A percentile compares a stretch with the other conserved stretches of the same genome.
Conservation (phyloP, 2,113 vertebrate genomes). For the Gallinago undulata region DNA sequence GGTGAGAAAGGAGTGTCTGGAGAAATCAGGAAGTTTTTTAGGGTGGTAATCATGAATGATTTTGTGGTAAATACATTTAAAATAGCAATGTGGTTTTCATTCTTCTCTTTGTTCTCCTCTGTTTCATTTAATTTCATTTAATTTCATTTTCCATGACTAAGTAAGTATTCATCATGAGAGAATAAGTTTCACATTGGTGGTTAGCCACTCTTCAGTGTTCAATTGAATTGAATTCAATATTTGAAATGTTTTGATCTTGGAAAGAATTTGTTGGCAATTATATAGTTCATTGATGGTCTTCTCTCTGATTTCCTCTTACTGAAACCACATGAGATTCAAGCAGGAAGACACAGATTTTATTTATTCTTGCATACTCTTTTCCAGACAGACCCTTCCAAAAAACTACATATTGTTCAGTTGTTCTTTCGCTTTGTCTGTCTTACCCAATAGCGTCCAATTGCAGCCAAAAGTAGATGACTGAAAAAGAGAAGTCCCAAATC, state of each 20-base stretch:
- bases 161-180: neutral
- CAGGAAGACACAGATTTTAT: neutral
- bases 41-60: neutral
- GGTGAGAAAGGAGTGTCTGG: neutral
- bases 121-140: neutral
- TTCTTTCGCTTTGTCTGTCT: neutral
- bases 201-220: neutral
- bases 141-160: neutral
- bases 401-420: rapidly evolving
- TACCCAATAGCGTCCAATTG: neutral
- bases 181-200: neutral
- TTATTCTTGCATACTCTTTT: neutral
- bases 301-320: neutral
- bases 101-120: neutral
- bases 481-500: neutral
- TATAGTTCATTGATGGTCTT: neutral
- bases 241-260: neutral
- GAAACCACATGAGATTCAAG: neutral
- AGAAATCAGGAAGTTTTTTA: neutral
- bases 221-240: neutral
- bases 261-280: neutral
- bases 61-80: neutral
- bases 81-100: neutral
- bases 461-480: neutral
- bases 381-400: neutral